phyloP scores from a whole-genome alignment of 2,888 invertebrate species.

The Sericinus montela region DNA sequence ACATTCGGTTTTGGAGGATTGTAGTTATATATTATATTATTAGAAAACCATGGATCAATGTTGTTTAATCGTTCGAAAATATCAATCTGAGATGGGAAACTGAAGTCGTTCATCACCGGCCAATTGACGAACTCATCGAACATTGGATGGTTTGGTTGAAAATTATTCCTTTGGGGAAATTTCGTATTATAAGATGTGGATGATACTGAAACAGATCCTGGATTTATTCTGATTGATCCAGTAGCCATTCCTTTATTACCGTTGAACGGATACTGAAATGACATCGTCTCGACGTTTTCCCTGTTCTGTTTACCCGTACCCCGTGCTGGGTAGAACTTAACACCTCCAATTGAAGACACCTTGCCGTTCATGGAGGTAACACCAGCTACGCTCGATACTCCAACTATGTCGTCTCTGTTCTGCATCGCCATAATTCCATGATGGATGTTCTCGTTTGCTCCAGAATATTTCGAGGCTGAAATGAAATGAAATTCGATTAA shows the following conservation, averaged over 20 bases:
- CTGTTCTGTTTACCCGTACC: constrained; percentile 28
- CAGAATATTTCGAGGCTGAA: constrained; percentile 4
- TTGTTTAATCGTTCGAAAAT: constrained; percentile 1
- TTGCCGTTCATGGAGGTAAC: constrained; percentile 50
- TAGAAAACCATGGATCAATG: constrained; percentile 34
- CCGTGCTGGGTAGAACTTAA: constrained; percentile 41
- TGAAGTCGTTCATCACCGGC: constrained; percentile 6
- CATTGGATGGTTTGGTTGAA: constrained; percentile 27
- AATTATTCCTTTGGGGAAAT: constrained; percentile 24
- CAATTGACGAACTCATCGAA: constrained; percentile 21
- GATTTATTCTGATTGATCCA: constrained; percentile 44
- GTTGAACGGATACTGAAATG: constrained; percentile 33
- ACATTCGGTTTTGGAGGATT: constrained; percentile 28
- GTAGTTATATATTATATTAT: constrained; percentile 33
- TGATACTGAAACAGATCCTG: constrained; percentile 46
- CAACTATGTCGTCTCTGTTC: constrained; percentile 31
- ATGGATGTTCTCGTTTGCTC: constrained; percentile 22
- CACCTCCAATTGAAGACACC: constrained; percentile 44
- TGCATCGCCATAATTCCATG: constrained; percentile 4
- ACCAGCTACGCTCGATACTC: constrained; percentile 48
- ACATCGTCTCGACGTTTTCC: constrained; percentile 28
- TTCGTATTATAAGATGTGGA: constrained; percentile 34
- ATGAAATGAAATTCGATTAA: no score
- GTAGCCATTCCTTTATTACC: constrained; percentile 38
- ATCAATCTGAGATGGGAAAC: background rate